phyloP scores from a whole-genome alignment of 2,113 vertebrate genomes.

The Carassius gibelio region DNA sequence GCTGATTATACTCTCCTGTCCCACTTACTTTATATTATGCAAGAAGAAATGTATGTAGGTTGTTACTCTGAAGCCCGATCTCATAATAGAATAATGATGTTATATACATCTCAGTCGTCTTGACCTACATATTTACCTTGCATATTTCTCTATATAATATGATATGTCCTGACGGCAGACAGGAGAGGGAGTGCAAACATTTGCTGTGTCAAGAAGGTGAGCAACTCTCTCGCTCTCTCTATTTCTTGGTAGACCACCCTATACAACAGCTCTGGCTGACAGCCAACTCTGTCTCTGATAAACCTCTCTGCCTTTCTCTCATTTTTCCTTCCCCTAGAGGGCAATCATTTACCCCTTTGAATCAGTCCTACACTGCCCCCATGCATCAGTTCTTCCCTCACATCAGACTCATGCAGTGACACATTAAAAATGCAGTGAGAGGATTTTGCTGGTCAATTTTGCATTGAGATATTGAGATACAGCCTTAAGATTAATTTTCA shows the following conservation, averaged over 20 bases:
- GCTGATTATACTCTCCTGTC: constrained; percentile 9
- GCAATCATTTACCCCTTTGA: constrained; percentile 64
- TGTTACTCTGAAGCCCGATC: constrained; percentile 19
- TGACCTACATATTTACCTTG: constrained; percentile 40
- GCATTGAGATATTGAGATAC: constrained; percentile 48
- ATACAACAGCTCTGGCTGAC: constrained; percentile 45
- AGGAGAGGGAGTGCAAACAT: constrained; percentile 28
- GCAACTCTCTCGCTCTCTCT: constrained; percentile 4
- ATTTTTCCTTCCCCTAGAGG: constrained; percentile 60
- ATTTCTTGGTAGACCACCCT: background rate
- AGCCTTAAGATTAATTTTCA: constrained; percentile 48
- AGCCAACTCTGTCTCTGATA: constrained; percentile 56
- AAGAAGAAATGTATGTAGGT: constrained; percentile 27
- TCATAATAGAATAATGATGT: constrained; percentile 25
- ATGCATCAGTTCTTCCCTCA: constrained; percentile 38
- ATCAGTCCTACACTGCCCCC: constrained; percentile 52
- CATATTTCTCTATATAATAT: constrained; percentile 13
- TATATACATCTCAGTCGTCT: background rate
- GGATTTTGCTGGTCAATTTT: constrained; percentile 47
- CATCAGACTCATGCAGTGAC: constrained; percentile 49
- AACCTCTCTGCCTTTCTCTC: constrained; percentile 43
- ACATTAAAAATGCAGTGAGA: constrained; percentile 53
- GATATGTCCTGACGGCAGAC: constrained; percentile 9
- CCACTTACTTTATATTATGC: constrained; percentile 30
- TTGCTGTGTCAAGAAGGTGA: constrained; percentile 55